Evolutionary conservation across 2,113 vertebrate species (phyloP).

Genomic region (Canis aureus): DNA sequence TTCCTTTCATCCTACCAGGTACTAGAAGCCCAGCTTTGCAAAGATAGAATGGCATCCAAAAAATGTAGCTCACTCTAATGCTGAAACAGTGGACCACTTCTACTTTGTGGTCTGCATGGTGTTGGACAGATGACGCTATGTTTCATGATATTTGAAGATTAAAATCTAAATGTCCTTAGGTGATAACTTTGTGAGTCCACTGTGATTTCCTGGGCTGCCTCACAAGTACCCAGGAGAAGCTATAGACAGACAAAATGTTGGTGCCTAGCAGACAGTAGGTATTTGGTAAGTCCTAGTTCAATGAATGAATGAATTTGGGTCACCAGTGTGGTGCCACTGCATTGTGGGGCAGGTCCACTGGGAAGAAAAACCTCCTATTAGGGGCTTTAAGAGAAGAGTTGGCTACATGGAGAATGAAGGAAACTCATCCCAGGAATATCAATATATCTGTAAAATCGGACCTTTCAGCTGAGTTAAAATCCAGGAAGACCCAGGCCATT

Average conservation of each 20-base stretch:
- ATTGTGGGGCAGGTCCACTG: neutral
- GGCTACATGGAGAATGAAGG: neutral
- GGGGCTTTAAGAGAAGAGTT: neutral
- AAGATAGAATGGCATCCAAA: neutral
- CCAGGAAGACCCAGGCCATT: neutral
- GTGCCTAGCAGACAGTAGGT: neutral
- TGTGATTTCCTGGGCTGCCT: neutral
- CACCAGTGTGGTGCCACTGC: neutral
- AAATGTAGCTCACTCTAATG: neutral
- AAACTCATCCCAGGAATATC: neutral
- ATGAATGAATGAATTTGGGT: neutral
- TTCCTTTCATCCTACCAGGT: neutral
- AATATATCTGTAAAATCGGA: neutral
- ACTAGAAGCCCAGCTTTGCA: neutral
- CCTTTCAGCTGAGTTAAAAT: neutral
- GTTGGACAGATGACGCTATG: no score
- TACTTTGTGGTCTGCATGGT: no score
- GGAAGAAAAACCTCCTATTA: neutral
- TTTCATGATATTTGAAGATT: neutral
- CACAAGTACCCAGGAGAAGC: neutral
- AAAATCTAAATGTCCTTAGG: neutral
- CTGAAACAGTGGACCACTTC: neutral
- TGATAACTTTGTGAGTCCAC: neutral
- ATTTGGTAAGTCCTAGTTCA: neutral
- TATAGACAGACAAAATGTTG: neutral